Base-by-base conservation (phyloP, 2,113 vertebrate genomes). In the Tiliqua scincoides region DNA sequence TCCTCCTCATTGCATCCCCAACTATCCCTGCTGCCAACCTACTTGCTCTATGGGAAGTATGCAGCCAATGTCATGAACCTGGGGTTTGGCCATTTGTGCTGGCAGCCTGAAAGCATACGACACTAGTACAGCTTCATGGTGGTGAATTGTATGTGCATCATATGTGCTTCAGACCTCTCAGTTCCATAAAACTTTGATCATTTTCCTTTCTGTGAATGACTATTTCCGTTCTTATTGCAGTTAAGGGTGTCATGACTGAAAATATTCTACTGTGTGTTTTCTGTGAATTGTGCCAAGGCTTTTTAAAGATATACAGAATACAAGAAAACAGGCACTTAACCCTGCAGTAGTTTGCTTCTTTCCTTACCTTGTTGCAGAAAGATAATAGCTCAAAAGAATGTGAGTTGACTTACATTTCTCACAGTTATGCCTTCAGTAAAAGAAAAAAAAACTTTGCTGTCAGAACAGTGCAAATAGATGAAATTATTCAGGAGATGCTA, bases 141-240 rank as follows among this genome's bases (percentile, higher is more conserved):
- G 17, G 52, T 54, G 52, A 6, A 54, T 8, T 54, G 12, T 8
- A 54, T 12, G 6, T 37, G 35, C 35, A 71, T 20, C 15, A 37
- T 35, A 71, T 37, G 70, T 15, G 18, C 35, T n/a, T n/a, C n/a
- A n/a, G n/a, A n/a, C n/a, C n/a, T n/a, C n/a, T n/a, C 1, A 37
- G 7, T 37, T 37, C 8, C 18, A 25, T 62, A 54, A 0, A 2
- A 0, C 57, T 21, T 86, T 83, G 18, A 21, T 30, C 0, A 0
- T 40, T 77, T 1, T 61, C 32, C 30, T 92, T 84, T 78, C 62
- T 86, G n/a, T 23, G 61, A 21, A 17, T 15, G 61, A 21, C 77
- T 89, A 85, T 35, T 77, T 80, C 83, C 57, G 81, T 89, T 10
- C 4, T 73, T 84, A 88, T 40, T 84, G 65, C 40, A 88, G 35